Conservation (phyloP, 1,140 invertebrate species). For the Drosophila ananassae region DNA sequence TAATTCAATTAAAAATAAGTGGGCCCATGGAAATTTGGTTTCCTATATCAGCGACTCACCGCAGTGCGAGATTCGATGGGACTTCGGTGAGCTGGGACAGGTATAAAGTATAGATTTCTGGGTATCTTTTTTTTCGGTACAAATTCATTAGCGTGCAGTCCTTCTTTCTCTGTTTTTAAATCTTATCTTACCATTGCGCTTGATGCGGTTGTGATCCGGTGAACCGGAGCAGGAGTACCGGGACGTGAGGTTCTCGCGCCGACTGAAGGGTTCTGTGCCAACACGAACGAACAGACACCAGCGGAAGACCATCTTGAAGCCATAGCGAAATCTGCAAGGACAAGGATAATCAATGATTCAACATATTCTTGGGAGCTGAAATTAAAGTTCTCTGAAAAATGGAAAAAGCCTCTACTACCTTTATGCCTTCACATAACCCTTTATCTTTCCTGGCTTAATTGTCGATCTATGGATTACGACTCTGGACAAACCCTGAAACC, state of each 20-base stretch:
- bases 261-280: conserved; percentile 87
- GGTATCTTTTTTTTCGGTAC: conserved; percentile 77
- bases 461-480: conserved; percentile 21
- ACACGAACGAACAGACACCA: conserved; percentile 91
- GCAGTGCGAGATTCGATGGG: conserved; percentile 76
- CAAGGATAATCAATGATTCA: background rate
- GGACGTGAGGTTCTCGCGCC: conserved; percentile 88
- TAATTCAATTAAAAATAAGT: conserved; percentile 8
- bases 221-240: conserved; percentile 89
- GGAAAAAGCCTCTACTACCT: background rate
- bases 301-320: conserved; percentile 94
- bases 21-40: background rate
- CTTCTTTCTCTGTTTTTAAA: background rate
- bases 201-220: conserved; percentile 89
- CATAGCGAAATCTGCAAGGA: conserved; percentile 91
- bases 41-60: conserved; percentile 53
- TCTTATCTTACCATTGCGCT: conserved; percentile 87
- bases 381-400: too few species aligned
- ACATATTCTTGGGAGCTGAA: background rate
- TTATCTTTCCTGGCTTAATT: conserved; percentile 3
- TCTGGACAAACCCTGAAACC: conserved; percentile 11
- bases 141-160: conserved; percentile 16
- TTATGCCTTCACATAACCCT: background rate
- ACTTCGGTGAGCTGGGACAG: conserved; percentile 80
- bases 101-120: conserved; percentile 83